Base-by-base conservation (phyloP, 2,113 vertebrate genomes). In the Phocoena sinus region DNA sequence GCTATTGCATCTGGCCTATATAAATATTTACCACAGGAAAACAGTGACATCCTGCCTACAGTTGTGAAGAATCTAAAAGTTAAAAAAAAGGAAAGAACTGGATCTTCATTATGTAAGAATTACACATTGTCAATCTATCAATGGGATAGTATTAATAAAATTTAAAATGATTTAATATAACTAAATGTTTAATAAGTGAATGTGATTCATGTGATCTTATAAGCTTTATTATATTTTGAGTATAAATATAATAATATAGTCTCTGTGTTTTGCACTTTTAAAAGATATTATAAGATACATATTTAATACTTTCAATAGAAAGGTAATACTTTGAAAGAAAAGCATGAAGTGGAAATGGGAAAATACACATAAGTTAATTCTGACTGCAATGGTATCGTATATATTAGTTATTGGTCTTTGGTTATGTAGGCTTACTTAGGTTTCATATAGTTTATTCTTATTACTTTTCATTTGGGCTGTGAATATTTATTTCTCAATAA, bases 11-110 rank as follows among this genome's bases (percentile, higher is more conserved):
- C 65, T 87, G 0, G 1, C 20, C 60, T 67, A 26, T 31, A 11
- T 6, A 41, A 28, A 67, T 23, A 20, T 2, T 8, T 28, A 8
- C 0, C 0, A 15, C 50, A 65, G 23, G 31, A 76, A 38, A 77
- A 4, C 0, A 6, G 0, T 63, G 33, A 70, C 0, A 2, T 11
- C 5, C 6, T 36, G 21, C 1, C 6, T 41, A 0, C 1, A 6
- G 0, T 18, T 28, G 1, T 6, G 31, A 91, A 53, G 79, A n/a
- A 11, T 14, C 1, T 1, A 65, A 83, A 68, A 82, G 6, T 8
- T 41, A 67, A 33, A 50, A 33, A 31, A 36, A 44, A 8, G 14
- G 26, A 77, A 80, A 33, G 1, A 67, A 17, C 2, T 91, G 63
- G 41, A 89, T 83, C 68, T 63, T 87, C 50, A 81, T 4, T 47